Conservation (phyloP, 2,888 invertebrate genomes). For the Lasioglossum calceatum region DNA sequence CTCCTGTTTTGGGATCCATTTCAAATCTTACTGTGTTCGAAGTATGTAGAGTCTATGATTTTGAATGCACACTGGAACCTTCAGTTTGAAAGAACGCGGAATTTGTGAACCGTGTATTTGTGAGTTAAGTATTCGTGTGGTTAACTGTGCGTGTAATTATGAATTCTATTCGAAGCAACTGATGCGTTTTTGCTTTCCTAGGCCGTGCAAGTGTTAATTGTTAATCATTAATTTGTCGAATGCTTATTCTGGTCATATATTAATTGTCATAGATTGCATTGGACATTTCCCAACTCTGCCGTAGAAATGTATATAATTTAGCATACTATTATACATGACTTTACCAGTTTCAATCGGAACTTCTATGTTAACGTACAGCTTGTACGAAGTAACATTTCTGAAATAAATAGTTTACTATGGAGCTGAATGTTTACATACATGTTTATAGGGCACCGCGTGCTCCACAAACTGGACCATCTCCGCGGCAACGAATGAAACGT, state of each 20-base stretch:
- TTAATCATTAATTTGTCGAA: not conserved
- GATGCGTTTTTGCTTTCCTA: no score
- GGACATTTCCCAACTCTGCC: not conserved
- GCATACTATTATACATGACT: not conserved
- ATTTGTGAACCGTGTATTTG: no score
- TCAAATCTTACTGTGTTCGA: no score
- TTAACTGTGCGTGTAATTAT: no score
- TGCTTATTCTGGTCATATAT: not conserved
- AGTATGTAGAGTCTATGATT: no score
- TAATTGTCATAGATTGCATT: not conserved
- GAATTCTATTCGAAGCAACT: no score
- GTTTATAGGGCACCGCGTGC: conserved; percentile 75
- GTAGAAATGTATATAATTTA: conserved; percentile 1
- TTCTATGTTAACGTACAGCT: not conserved
- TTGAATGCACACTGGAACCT: no score
- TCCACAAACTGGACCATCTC: conserved; percentile 75
- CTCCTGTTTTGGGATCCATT: no score
- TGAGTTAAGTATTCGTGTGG: no score
- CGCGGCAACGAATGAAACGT: conserved; percentile 81
- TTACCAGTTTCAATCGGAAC: not conserved
- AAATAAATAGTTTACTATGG: conserved; percentile 3
- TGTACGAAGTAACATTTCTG: not conserved
- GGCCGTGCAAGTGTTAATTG: not conserved
- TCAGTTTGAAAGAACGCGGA: no score
- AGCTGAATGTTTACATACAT: conserved; percentile 25